These are phyloP conservation scores for Aspiorhynchus laticeps DNA, from an alignment of 2,113 vertebrate genomes.

Conservation along the genomic window DNA sequence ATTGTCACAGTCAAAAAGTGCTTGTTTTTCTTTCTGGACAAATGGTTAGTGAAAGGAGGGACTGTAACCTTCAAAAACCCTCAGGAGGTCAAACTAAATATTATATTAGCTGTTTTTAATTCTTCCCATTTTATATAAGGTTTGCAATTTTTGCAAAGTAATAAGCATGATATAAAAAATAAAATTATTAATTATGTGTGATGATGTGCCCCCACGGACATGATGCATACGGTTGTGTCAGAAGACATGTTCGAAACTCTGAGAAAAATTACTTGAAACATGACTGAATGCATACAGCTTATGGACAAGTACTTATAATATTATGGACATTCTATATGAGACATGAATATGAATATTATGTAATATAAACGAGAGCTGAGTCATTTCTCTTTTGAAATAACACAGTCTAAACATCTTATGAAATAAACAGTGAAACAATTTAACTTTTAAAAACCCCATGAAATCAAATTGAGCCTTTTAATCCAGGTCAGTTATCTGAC, in stretches of 20 bases:
- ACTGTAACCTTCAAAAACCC: not conserved
- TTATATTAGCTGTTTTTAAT: not conserved
- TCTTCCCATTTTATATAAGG: not conserved
- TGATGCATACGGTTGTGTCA: not conserved
- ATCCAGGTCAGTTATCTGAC: not conserved
- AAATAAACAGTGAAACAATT: not conserved
- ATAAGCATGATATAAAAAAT: not conserved
- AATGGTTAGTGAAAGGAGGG: not conserved
- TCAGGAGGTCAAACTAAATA: not conserved
- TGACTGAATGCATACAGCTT: not conserved
- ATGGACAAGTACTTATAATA: not conserved
- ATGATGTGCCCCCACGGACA: conserved; percentile 4
- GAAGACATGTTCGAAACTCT: not conserved
- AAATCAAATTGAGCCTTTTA: not conserved
- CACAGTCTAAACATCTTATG: not conserved
- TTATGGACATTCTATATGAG: not conserved
- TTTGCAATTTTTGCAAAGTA: not conserved
- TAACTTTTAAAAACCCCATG: not conserved
- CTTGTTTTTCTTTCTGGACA: not conserved
- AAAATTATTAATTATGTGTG: not conserved
- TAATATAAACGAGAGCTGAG: not conserved
- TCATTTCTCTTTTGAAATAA: not conserved
- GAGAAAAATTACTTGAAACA: not conserved
- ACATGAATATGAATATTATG: not conserved
- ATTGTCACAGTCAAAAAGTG: not conserved